Base-by-base conservation (phyloP, 2,113 vertebrate genomes). In the Amphiprion ocellaris region DNA sequence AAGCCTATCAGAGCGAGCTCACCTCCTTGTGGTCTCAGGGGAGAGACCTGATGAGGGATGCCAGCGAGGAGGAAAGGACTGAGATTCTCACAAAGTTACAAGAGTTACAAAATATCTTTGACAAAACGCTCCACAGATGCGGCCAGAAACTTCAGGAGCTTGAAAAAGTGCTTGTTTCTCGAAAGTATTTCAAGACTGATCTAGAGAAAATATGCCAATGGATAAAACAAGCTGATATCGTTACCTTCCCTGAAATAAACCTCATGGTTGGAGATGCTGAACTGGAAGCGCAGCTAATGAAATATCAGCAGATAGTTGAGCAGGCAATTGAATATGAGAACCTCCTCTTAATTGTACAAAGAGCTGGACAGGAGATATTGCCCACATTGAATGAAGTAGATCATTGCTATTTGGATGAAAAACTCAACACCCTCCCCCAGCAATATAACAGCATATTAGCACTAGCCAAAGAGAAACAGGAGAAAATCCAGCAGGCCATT, bases 111-210 rank as follows among this genome's bases (percentile, higher is more conserved):
- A 95, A 93, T 16, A 89, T 93, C 15, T 99, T 97, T 21, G 98
- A 99, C 68, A 89, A 90, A 0, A 95, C 96, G 2, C 89, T 97
- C 14, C 97, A 98, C 3, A 95, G 95, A 69, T 97, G 97, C 71
- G 94, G 93, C 3, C 97, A 98, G 74, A 94, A 96, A 56, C 92
- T 98, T 1, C 96, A 98, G 87, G 96, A 98, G 79, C 94, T 99
- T 1, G 98, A 99, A 81, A 99, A 97, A 76, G 95, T 94, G 6
- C 88, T 96, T 9, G 96, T 98, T 67, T 96, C 96, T 7, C 94
- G 98, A 82, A 99, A 96, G 60, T 97, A 99, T 77, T 99, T 99
- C 87, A 98, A 98, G 92, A 95, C 95, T 37, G 98, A 99, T 85
- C 91, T 99, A 24, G 98, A 99, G 86, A 97, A 97, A 90, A 96